These are phyloP conservation scores for Teleogryllus occipitalis DNA, from an alignment of 1,140 invertebrate species.

Conservation along the genomic window DNA sequence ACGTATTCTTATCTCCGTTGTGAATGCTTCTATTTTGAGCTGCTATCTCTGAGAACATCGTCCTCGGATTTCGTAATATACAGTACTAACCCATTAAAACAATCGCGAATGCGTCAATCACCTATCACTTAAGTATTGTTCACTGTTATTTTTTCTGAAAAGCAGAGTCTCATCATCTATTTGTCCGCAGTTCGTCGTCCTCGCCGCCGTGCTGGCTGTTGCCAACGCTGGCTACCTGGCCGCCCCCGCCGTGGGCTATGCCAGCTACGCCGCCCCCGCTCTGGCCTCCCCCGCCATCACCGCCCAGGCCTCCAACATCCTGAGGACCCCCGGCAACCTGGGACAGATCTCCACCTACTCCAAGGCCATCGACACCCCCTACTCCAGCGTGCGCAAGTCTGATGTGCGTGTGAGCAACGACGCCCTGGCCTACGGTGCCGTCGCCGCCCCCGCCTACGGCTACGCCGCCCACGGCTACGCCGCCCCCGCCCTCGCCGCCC, in stretches of 20 bases:
- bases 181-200: constrained; percentile 21
- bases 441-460: constrained; percentile 27
- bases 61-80: neutral
- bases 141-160: neutral
- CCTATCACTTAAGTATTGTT: neutral
- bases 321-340: constrained; percentile 51
- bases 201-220: constrained; percentile 22
- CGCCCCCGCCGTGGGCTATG: constrained; percentile 6
- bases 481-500: constrained; percentile 28
- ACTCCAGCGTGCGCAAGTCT: constrained; percentile 53
- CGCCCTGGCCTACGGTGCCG: constrained; percentile 35
- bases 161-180: neutral
- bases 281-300: constrained; percentile 45
- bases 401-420: constrained; percentile 56
- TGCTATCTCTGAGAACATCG: neutral
- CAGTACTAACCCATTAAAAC: neutral
- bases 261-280: constrained; percentile 25
- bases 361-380: constrained; percentile 57
- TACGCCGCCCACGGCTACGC: neutral
- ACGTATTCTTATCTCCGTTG: neutral
- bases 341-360: constrained; percentile 52
- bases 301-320: constrained; percentile 50
- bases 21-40: neutral
- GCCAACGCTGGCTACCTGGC: constrained; percentile 24
- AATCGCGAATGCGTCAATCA: neutral